Conservation (phyloP, 2,113 vertebrate species). For the Eleginops maclovinus region DNA sequence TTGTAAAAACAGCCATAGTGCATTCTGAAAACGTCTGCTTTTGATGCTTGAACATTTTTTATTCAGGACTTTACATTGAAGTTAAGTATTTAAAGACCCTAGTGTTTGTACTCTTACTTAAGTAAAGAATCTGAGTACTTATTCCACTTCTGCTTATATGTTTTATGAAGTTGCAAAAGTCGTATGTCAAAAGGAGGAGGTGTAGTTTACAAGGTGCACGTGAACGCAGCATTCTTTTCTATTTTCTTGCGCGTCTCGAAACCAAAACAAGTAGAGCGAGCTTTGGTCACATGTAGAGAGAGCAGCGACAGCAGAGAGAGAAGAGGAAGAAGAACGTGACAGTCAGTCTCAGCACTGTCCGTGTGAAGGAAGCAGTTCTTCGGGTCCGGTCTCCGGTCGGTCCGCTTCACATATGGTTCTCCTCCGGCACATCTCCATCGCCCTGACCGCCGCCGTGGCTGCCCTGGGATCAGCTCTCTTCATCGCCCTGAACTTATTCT, state of each 20-base stretch:
- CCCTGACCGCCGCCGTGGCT: constrained; percentile 86
- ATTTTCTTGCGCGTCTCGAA: constrained; percentile 9
- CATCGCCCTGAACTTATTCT: constrained; percentile 87
- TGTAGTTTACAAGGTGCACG: background rate
- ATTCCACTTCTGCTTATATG: too few relatives aligned
- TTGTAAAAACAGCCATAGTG: too few relatives aligned
- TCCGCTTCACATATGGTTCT: constrained; percentile 77
- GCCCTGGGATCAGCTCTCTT: constrained; percentile 89
- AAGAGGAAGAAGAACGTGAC: background rate
- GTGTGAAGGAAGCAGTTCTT: background rate
- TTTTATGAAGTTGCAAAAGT: background rate
- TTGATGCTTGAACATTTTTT: too few relatives aligned
- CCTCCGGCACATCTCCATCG: constrained; percentile 81
- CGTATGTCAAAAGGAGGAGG: rapidly evolving
- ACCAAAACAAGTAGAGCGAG: constrained; percentile 57
- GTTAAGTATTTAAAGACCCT: too few relatives aligned
- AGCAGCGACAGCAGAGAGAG: background rate
- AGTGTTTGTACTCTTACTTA: too few relatives aligned
- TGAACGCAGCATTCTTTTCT: constrained; percentile 41
- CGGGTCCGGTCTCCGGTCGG: background rate
- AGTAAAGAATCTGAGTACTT: too few relatives aligned
- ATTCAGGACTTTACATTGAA: too few relatives aligned
- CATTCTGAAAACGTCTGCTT: too few relatives aligned
- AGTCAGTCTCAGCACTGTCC: background rate
- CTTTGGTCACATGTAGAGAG: constrained; percentile 34